These are phyloP conservation scores for Anseranas semipalmata DNA, from an alignment of 2,113 vertebrate species.

Conservation along the genomic window DNA sequence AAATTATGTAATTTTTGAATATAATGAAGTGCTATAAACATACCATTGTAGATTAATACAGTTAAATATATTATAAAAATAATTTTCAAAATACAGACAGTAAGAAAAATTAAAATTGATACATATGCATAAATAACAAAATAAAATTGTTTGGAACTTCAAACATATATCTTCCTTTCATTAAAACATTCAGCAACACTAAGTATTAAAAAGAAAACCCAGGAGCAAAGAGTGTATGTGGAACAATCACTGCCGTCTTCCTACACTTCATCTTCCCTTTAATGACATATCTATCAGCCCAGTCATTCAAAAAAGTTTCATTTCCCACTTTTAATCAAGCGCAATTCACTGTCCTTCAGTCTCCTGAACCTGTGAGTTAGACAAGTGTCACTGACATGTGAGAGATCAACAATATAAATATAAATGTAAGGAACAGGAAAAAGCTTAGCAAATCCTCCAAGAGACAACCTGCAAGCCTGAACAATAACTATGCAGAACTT, in stretches of 20 bases:
- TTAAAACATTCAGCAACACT: not conserved
- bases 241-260: not conserved
- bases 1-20: not conserved
- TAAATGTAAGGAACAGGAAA: fast-evolving
- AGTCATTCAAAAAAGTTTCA: fast-evolving
- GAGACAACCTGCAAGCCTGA: not conserved
- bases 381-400: fast-evolving
- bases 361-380: not conserved
- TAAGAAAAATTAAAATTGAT: not conserved
- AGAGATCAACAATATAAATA: too few species aligned
- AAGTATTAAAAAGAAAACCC: not conserved
- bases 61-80: not conserved
- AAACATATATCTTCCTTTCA: not conserved
- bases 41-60: not conserved
- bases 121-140: not conserved
- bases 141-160: not conserved
- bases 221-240: not conserved
- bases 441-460: not conserved
- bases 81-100: not conserved
- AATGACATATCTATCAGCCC: not conserved
- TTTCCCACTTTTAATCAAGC: not conserved
- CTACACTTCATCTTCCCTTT: not conserved
- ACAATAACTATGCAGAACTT: not conserved
- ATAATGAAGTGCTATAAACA: not conserved
- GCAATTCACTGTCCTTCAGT: not conserved